phyloP scores from a whole-genome alignment of 2,888 invertebrate species.

The Oligia strigilis region DNA sequence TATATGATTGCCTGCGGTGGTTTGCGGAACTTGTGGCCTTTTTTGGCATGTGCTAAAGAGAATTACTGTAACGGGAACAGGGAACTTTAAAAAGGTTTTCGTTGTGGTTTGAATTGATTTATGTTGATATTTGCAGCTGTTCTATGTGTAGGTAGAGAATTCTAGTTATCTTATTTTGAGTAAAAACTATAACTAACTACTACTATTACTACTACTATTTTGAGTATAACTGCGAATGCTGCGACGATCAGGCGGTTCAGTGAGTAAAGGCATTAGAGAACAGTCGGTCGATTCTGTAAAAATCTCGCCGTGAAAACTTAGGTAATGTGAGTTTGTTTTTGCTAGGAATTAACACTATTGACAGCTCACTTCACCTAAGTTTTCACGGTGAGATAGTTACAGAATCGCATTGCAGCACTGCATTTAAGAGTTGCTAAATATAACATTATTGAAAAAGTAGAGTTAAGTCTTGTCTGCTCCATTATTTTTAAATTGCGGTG shows the following conservation, averaged over 20 bases:
- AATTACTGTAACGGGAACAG: constrained; percentile 5
- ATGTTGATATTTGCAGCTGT: background rate
- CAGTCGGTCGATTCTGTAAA: too few species aligned
- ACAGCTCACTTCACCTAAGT: too few species aligned
- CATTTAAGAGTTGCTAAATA: background rate
- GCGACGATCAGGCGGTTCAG: background rate
- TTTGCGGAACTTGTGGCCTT: background rate
- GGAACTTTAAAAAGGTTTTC: background rate
- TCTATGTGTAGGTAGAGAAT: background rate
- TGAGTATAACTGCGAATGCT: too few species aligned
- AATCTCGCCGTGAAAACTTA: too few species aligned
- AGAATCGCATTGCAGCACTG: background rate
- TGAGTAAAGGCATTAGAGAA: background rate
- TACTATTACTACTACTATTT: too few species aligned
- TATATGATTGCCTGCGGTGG: constrained; percentile 33
- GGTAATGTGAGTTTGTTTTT: too few species aligned
- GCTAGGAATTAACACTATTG: too few species aligned
- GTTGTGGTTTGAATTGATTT: background rate
- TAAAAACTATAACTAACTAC: too few species aligned
- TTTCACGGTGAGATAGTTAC: too few species aligned
- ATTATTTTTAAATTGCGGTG: background rate
- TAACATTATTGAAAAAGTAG: background rate
- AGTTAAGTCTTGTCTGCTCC: background rate
- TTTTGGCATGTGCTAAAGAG: constrained; percentile 1
- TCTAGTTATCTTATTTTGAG: background rate